phyloP scores from a whole-genome alignment of 2,888 invertebrate species.

The Candidula unifasciata region DNA sequence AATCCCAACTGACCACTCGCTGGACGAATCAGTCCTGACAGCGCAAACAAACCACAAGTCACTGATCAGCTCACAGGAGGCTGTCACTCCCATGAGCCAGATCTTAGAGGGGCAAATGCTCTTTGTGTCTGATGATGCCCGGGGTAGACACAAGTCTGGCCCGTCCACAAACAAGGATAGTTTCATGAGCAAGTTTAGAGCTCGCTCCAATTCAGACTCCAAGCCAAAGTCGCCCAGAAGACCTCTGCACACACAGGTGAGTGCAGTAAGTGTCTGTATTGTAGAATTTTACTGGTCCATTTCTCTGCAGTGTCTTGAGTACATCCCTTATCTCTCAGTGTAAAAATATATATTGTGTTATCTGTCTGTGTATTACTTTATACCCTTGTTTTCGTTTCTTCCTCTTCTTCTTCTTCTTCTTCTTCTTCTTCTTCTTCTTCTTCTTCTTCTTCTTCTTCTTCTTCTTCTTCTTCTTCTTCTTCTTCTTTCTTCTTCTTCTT shows the following conservation, averaged over 20 bases:
- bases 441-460: constrained; percentile 42
- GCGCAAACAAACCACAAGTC: background rate
- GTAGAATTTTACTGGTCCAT: background rate
- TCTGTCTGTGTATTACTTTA: too few relatives aligned
- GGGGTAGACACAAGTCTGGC: constrained; percentile 65
- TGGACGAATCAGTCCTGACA: constrained; percentile 63
- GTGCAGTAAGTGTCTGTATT: background rate
- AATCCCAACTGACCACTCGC: constrained; percentile 64
- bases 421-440: constrained; percentile 44
- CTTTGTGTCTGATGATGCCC: constrained; percentile 56
- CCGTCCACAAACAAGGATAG: constrained; percentile 50
- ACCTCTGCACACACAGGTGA: constrained; percentile 57
- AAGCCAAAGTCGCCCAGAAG: constrained; percentile 61
- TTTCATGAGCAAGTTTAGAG: constrained; percentile 69
- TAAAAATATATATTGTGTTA: background rate
- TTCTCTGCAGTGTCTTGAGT: too few relatives aligned
- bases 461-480: constrained; percentile 21
- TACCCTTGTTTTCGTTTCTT: constrained; percentile 15
- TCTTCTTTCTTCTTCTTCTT: background rate
- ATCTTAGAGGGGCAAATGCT: constrained; percentile 70
- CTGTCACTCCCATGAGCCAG: constrained; percentile 72
- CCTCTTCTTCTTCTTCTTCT: constrained; percentile 39
- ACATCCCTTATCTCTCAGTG: background rate
- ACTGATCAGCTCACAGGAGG: constrained; percentile 52
- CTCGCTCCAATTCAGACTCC: constrained; percentile 72